phyloP scores from a whole-genome alignment of 2,888 invertebrate genomes.

The Drosophila algonquin region DNA sequence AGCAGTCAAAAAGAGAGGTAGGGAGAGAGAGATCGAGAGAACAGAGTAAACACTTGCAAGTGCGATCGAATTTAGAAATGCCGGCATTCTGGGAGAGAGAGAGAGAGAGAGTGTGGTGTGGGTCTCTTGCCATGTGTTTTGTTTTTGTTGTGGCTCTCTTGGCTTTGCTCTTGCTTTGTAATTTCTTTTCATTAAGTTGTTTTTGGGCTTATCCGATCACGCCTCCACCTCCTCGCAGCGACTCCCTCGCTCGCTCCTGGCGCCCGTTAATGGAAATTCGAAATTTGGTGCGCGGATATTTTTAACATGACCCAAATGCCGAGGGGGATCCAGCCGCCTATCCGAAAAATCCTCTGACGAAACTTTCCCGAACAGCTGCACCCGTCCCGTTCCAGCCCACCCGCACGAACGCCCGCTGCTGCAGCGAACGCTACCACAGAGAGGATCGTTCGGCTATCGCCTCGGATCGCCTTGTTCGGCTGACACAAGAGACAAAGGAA shows the following conservation, averaged over 20 bases:
- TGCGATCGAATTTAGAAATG: slow-evolving; percentile 15
- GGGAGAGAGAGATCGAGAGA: slow-evolving; percentile 1
- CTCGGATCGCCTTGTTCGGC: slow-evolving; percentile 17
- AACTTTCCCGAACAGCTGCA: slow-evolving; percentile 43
- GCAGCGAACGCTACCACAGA: neutral
- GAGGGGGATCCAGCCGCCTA: slow-evolving; percentile 47
- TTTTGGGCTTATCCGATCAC: slow-evolving; percentile 16
- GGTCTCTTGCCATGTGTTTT: slow-evolving; percentile 20
- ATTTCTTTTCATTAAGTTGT: neutral
- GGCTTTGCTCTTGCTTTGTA: neutral
- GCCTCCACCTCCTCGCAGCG: slow-evolving; percentile 2
- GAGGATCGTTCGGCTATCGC: slow-evolving; percentile 25
- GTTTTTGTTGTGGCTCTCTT: slow-evolving; percentile 3
- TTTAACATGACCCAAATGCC: slow-evolving; percentile 71
- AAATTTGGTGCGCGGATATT: slow-evolving; percentile 63
- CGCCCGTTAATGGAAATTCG: slow-evolving; percentile 55
- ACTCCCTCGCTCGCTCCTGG: slow-evolving; percentile 53
- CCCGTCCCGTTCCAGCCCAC: slow-evolving; percentile 12
- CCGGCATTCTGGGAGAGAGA: slow-evolving; percentile 36
- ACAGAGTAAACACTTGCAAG: neutral
- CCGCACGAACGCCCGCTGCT: neutral
- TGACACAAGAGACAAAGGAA: slow-evolving; percentile 33
- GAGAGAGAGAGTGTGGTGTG: neutral
- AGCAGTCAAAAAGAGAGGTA: slow-evolving; percentile 6
- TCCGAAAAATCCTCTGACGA: slow-evolving; percentile 38